These are phyloP conservation scores for Rambutsinella grinnellia DNA, from an alignment of 2,888 invertebrate species.

Conservation along the genomic window DNA sequence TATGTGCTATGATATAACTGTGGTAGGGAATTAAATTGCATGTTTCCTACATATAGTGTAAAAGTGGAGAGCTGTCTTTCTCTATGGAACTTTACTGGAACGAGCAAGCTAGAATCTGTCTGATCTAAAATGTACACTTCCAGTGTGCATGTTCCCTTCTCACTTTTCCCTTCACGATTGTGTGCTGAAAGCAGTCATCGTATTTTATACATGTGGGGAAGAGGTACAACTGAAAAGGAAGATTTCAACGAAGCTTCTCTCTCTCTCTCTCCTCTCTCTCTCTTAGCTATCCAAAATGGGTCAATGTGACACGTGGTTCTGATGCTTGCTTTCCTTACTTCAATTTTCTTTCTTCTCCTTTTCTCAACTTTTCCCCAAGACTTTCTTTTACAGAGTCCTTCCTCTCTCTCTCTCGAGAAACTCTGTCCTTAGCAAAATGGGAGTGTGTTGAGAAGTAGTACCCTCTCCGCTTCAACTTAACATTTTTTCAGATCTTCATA, in stretches of 20 bases:
- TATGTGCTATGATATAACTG: background rate
- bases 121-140: background rate
- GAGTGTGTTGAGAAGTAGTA: background rate
- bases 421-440: background rate
- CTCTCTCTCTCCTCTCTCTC: constrained; percentile 1
- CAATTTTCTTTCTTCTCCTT: constrained; percentile 27
- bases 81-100: background rate
- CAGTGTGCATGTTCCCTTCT: background rate
- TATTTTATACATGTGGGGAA: background rate
- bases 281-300: constrained; percentile 50
- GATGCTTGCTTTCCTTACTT: constrained; percentile 54
- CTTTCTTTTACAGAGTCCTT: background rate
- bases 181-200: background rate
- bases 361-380: background rate
- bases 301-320: constrained; percentile 65
- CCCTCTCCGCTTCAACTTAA: background rate
- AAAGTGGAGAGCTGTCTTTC: no score
- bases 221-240: background rate
- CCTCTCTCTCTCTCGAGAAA: background rate
- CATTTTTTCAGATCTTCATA: background rate
- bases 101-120: no score
- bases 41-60: no score
- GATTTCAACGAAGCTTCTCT: background rate
- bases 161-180: background rate
- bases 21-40: no score